Base-by-base conservation (phyloP, 2,888 invertebrate species). In the Siphlonurus alternatus region DNA sequence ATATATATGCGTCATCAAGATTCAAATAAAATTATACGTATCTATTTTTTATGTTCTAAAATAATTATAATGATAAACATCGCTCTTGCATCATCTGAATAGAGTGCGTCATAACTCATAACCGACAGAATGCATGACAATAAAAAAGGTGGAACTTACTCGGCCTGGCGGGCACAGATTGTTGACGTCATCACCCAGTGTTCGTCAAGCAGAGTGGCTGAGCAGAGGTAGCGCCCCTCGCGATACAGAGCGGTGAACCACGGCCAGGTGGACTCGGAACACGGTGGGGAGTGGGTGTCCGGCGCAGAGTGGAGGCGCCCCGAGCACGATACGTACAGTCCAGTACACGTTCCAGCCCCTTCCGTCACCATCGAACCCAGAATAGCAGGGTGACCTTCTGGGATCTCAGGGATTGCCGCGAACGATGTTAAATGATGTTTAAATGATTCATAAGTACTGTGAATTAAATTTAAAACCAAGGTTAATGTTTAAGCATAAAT, bases 231-330 rank as follows among this genome's bases (percentile, higher is more conserved):
- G 65, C 76, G 73, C 1, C 91, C 90, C 71, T 89, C 83, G 0
- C 81, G 77, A 73, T 82, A 87, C 63, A 92, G 77, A 69, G 86
- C 84, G 0, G 84, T 88, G 70, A 84, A 76, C 90, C 90, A 91
- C 0, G 89, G 87, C 80, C 84, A 83, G 65, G 75, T 53, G 19
- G 56, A 7, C 15, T 56, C 56, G 5, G 19, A n/a, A 5, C 5
- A 56, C 7, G 56, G 56, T n/a, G 56, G 7, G 5, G 5, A 5
- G 20, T 56, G 19, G 19, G 56, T n/a, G 5, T 18, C 15, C n/a
- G 56, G 56, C 5, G n/a, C 7, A 10, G 56, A 20, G n/a, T 20
- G 70, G 69, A 61, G 68, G 62, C 23, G 67, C 63, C 23, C 67
- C 25, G 79, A 78, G 70, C 84, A 84, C 68, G 73, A 77, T 18